Base-by-base conservation (phyloP, 37 sponge, comb jelly and placozoan species). In the Tethya wilhelma region DNA sequence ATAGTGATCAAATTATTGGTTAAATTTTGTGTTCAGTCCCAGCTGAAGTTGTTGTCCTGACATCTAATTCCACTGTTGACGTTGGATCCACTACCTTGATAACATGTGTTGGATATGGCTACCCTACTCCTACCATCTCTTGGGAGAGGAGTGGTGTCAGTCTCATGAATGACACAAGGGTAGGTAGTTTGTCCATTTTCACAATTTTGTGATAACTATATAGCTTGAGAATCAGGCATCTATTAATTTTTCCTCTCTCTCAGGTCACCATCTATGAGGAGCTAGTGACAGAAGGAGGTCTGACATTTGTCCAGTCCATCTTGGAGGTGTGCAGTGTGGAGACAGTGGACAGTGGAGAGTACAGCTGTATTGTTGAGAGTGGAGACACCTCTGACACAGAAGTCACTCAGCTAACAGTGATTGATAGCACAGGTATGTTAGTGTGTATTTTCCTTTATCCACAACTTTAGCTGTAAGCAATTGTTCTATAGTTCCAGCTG, bases 51-150 rank as follows among this genome's bases (percentile, higher is more conserved):
- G 67, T 33, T 38, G 67, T 34, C 6, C 32, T 66, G 2, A 38
- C 67, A 4, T 38, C 11, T 33, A 19, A 66, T 39, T 38, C 67
- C 20, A 38, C 67, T 66, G 29, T 66, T 9, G 37, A 3, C 37
- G 67, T 33, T 30, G 79, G 79, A 11, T 37, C 26, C 37, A 67
- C 79, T 49, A 68, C 55, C 38, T 17, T 79, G 11, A 55, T 79
- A 8, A 33, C 40, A 28, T 79, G 79, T 46, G 68, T 79, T 29
- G 79, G 37, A 4, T 67, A 49, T 55, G 78, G 78, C 3, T 31
- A 67, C 12, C 68, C 67, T 4, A 11, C 31, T 31, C 66, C 65
- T 0, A 7, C n/a, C 17, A 63, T 77, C 31, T 44, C 78, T 17
- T 77, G 78, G 78, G 37, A 14, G 20, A 4, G 19, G 4, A 38